Conservation (phyloP, 2,888 invertebrate species). For the Tanypteryx hageni region DNA sequence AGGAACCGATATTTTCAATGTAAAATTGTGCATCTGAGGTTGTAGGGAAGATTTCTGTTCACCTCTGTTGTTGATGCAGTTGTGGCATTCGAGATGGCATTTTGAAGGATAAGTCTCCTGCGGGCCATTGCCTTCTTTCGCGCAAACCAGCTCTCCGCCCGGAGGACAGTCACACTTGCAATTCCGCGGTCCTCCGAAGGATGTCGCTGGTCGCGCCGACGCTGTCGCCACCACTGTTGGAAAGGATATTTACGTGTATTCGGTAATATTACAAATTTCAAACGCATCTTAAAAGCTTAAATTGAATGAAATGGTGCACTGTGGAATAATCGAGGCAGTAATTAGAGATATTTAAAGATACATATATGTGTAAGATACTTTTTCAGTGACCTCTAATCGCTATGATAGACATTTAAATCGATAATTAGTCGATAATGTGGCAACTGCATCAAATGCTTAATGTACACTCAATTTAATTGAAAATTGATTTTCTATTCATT, state of each 20-base stretch:
- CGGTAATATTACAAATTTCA: background rate
- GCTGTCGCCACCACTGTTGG: background rate
- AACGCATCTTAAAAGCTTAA: no score
- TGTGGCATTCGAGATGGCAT: conserved; percentile 67
- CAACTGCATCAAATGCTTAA: no score
- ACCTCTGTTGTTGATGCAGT: conserved; percentile 66
- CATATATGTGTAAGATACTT: no score
- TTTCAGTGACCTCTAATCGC: no score
- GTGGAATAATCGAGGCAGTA: no score
- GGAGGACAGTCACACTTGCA: conserved; percentile 66
- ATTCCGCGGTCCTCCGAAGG: background rate
- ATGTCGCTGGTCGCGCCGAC: conserved; percentile 10
- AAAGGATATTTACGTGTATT: background rate
- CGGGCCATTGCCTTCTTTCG: conserved; percentile 65
- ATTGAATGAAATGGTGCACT: no score
- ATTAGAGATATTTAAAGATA: no score
- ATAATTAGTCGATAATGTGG: no score
- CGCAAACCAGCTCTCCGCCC: conserved; percentile 66
- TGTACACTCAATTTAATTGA: no score
- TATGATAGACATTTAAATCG: no score
- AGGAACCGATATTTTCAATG: background rate
- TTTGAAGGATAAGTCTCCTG: conserved; percentile 66
- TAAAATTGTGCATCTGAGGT: background rate
- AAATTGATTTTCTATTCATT: no score
- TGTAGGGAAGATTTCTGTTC: background rate